These are phyloP conservation scores for Ovis canadensis DNA, from an alignment of 2,113 vertebrate species.

Conservation along the genomic window DNA sequence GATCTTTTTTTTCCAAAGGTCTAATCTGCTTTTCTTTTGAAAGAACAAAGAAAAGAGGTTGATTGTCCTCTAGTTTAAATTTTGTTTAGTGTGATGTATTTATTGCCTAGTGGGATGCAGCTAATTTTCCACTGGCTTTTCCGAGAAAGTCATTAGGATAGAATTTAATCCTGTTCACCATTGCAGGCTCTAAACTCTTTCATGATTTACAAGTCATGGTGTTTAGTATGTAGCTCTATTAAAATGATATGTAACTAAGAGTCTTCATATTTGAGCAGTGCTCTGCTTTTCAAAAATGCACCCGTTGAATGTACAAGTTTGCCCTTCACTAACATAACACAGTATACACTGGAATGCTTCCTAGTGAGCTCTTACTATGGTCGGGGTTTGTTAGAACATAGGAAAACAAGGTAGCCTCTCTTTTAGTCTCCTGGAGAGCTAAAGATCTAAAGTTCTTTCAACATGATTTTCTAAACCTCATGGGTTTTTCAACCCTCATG, in stretches of 20 bases:
- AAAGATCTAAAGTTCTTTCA: background rate
- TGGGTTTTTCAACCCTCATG: background rate
- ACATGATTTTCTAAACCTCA: background rate
- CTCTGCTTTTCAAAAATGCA: constrained; percentile 20
- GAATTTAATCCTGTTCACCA: constrained; percentile 59
- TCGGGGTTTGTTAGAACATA: background rate
- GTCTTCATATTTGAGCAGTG: background rate
- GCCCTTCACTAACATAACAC: background rate
- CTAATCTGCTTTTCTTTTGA: constrained; percentile 64
- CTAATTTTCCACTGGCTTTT: constrained; percentile 56
- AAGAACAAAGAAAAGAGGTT: constrained; percentile 72
- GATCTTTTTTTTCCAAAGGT: constrained; percentile 66
- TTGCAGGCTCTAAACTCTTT: constrained; percentile 35
- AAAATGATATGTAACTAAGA: constrained; percentile 47
- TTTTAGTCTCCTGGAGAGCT: background rate
- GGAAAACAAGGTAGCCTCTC: background rate
- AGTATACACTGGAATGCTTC: background rate
- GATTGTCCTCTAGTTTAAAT: constrained; percentile 73
- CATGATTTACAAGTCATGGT: constrained; percentile 61
- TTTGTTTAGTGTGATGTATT: constrained; percentile 71
- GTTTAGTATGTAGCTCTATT: constrained; percentile 30
- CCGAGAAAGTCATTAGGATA: constrained; percentile 67
- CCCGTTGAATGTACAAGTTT: background rate
- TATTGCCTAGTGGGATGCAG: constrained; percentile 68
- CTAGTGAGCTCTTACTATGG: background rate